Evolutionary conservation across 2,888 invertebrate species (phyloP).

Genomic region (Caenorhabditis panamensis): DNA sequence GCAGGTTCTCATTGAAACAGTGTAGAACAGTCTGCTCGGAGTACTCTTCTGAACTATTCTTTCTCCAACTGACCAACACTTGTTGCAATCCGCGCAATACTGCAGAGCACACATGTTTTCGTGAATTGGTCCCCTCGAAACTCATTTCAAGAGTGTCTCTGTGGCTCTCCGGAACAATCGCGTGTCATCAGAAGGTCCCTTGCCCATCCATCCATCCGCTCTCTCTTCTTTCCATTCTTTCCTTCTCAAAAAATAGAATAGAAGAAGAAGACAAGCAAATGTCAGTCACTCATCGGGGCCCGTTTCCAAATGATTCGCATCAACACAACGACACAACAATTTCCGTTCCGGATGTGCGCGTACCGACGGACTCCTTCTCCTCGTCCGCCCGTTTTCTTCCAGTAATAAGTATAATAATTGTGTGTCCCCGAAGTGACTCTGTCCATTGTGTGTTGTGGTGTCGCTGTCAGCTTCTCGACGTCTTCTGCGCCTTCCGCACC

Average conservation of each 20-base stretch:
- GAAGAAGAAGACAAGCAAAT: background rate
- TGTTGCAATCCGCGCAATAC: too few relatives aligned
- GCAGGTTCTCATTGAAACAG: too few relatives aligned
- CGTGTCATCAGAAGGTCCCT: conserved; percentile 43
- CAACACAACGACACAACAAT: conserved; percentile 40
- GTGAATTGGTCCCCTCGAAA: conserved; percentile 46
- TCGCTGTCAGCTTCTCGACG: background rate
- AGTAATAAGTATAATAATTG: conserved; percentile 3
- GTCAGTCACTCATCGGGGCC: conserved; percentile 33
- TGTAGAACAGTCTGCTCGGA: too few relatives aligned
- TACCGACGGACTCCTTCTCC: conserved; percentile 11
- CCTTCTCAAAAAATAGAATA: background rate
- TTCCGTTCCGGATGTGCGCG: conserved; percentile 45
- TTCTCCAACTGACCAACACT: too few relatives aligned
- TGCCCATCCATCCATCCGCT: background rate
- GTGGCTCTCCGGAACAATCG: conserved; percentile 35
- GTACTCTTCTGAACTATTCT: too few relatives aligned
- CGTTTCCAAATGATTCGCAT: conserved; percentile 18
- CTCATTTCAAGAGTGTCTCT: conserved; percentile 38
- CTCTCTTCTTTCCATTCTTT: background rate
- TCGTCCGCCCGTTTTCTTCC: background rate
- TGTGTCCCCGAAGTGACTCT: too few relatives aligned
- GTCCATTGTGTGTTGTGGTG: background rate
- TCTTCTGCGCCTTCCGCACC: background rate
- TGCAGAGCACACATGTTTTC: too few relatives aligned